Evolutionary conservation across 2,797 vertebrate genomes (phyloP).

Genomic region (Acrossocheilus wenchowensis): DNA sequence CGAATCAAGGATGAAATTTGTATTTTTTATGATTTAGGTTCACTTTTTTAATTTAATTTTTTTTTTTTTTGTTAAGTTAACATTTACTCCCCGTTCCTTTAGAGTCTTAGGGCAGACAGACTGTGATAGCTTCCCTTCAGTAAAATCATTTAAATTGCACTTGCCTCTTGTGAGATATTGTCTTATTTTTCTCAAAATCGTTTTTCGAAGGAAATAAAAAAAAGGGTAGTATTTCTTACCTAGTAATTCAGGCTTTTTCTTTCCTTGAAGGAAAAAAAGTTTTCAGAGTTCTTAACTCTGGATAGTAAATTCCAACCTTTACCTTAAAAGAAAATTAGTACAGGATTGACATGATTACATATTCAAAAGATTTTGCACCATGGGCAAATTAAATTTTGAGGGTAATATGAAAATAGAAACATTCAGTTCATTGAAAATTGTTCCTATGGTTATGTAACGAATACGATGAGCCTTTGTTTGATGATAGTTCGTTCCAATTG

Average conservation of each 20-base stretch:
- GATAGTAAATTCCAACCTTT: constrained; percentile 71
- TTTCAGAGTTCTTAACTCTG: constrained; percentile 79
- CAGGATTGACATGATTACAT: constrained; percentile 74
- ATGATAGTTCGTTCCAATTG: constrained; percentile 58
- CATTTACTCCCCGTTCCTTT: constrained; percentile 94
- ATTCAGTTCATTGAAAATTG: constrained; percentile 75
- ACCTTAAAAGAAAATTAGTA: constrained; percentile 76
- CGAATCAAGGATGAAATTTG: constrained; percentile 82
- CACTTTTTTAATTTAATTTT: constrained; percentile 68
- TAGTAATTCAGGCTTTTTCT: constrained; percentile 79
- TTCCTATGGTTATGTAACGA: constrained; percentile 81
- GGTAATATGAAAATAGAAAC: constrained; percentile 67
- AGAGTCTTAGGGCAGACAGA: constrained; percentile 99
- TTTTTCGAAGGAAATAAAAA: constrained; percentile 87
- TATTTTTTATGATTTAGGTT: constrained; percentile 64
- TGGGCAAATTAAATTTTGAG: constrained; percentile 75
- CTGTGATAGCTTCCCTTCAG: constrained; percentile 98
- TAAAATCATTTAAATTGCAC: constrained; percentile 95
- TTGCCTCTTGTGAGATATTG: constrained; percentile 92
- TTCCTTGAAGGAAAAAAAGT: constrained; percentile 68
- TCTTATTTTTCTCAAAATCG: constrained; percentile 68
- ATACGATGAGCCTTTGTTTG: constrained; percentile 71
- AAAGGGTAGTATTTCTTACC: constrained; percentile 81
- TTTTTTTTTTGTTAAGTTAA: constrained; percentile 65
- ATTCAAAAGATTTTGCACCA: constrained; percentile 73